A percentile compares a stretch with the other conserved stretches of the same genome.
These are phyloP conservation scores for Sisyra nigra DNA, from an alignment of 2,888 invertebrate species.

Conservation along the genomic window DNA sequence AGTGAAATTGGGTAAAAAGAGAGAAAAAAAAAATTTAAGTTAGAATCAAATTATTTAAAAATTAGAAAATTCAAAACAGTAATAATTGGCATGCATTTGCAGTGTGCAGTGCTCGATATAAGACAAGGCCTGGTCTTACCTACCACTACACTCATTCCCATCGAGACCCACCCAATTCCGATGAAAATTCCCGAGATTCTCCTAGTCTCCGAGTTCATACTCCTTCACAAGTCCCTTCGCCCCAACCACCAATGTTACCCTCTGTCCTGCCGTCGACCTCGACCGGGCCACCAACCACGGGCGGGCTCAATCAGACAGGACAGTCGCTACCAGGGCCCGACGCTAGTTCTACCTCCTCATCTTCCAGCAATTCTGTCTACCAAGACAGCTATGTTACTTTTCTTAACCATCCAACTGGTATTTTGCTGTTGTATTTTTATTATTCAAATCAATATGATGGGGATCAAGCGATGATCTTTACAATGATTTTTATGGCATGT, in stretches of 20 bases:
- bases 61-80: not conserved
- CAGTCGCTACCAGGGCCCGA: constrained; percentile 20
- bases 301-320: constrained; percentile 14
- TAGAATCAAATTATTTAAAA: not conserved
- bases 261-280: constrained; percentile 12
- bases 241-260: constrained; percentile 13
- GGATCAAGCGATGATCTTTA: not conserved
- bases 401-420: constrained; percentile 40
- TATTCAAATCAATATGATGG: not conserved
- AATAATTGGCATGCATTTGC: constrained; percentile 24
- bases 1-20: not conserved
- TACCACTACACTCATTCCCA: constrained; percentile 93
- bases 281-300: constrained; percentile 19
- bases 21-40: not conserved
- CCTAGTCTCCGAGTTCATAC: constrained; percentile 19
- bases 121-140: constrained; percentile 87
- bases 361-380: constrained; percentile 27
- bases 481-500: not conserved
- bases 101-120: constrained; percentile 94
- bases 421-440: constrained; percentile 17
- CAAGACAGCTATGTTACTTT: constrained; percentile 53
- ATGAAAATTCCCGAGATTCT: constrained; percentile 28
- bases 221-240: constrained; percentile 13
- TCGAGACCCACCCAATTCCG: constrained; percentile 36
- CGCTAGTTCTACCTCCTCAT: constrained; percentile 21